Evolutionary conservation across 2,797 vertebrate species (phyloP).

Genomic region (Basileuterus tristriatus): DNA sequence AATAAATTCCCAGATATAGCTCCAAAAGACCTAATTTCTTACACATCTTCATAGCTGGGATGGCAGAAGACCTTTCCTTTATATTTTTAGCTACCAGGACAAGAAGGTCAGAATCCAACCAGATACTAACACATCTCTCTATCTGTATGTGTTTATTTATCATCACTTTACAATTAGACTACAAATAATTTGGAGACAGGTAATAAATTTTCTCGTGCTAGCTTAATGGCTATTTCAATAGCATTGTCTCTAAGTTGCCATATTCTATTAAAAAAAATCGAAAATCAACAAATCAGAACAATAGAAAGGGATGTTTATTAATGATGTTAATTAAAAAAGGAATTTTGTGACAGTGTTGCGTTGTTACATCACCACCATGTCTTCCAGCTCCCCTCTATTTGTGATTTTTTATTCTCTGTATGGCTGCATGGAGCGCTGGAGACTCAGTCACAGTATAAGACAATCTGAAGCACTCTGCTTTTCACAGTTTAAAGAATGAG

Average conservation of each 20-base stretch:
- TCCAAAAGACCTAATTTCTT: neutral
- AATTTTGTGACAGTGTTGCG: rapidly evolving
- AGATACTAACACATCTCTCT: neutral
- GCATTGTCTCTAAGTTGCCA: neutral
- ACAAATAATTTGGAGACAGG: neutral
- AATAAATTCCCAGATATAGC: neutral
- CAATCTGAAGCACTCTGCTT: neutral
- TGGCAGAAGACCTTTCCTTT: neutral
- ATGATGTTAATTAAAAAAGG: neutral
- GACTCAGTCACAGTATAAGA: neutral
- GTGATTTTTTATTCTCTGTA: neutral
- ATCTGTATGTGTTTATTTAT: neutral
- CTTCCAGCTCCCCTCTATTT: neutral
- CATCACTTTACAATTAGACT: neutral
- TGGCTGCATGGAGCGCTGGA: neutral
- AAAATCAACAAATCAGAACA: neutral
- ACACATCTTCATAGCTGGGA: neutral
- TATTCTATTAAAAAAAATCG: neutral
- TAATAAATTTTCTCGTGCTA: neutral
- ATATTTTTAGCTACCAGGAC: neutral
- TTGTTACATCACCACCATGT: neutral
- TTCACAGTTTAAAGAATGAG: neutral
- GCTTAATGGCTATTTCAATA: neutral
- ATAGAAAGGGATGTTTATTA: neutral
- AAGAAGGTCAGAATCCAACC: neutral